Percentiles rank a stretch among this genome's conserved stretches.
Conservation (phyloP, 1,140 invertebrate genomes). For the Drosophila serrata region DNA sequence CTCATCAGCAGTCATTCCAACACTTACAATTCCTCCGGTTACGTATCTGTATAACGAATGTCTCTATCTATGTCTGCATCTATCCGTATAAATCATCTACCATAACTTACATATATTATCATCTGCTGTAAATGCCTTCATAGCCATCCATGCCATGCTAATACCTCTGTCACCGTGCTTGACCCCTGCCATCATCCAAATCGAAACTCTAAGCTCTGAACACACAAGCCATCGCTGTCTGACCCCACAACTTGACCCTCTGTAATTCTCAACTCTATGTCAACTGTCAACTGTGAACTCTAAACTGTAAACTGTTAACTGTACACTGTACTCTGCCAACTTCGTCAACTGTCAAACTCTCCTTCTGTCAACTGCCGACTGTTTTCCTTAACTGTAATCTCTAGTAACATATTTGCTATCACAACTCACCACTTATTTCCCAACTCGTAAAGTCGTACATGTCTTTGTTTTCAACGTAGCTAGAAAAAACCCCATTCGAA, state of each 20-base stretch:
- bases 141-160: background rate
- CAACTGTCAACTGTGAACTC: slow-evolving; percentile 6
- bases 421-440: slow-evolving; percentile 14
- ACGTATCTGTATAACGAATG: slow-evolving; percentile 28
- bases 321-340: background rate
- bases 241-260: slow-evolving; percentile 14
- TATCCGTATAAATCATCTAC: slow-evolving; percentile 4
- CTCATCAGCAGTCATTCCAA: slow-evolving; percentile 12
- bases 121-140: slow-evolving; percentile 25
- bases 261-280: slow-evolving; percentile 13
- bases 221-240: slow-evolving; percentile 1
- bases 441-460: slow-evolving; percentile 26
- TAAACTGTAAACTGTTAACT: background rate
- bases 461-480: slow-evolving; percentile 30
- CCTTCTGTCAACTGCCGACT: slow-evolving; percentile 1
- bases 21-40: slow-evolving; percentile 1
- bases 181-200: slow-evolving; percentile 21
- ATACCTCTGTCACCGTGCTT: slow-evolving; percentile 18
- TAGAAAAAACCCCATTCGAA: slow-evolving; percentile 2
- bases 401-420: slow-evolving; percentile 12
- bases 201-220: slow-evolving; percentile 4
- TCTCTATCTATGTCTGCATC: slow-evolving; percentile 31
- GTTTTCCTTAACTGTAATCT: slow-evolving; percentile 7
- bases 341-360: background rate
- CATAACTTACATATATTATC: slow-evolving; percentile 11